Percentiles rank a stretch among this genome's conserved stretches.
Conservation (phyloP, 2,113 vertebrate genomes). For the Nothoprocta pentlandii region DNA sequence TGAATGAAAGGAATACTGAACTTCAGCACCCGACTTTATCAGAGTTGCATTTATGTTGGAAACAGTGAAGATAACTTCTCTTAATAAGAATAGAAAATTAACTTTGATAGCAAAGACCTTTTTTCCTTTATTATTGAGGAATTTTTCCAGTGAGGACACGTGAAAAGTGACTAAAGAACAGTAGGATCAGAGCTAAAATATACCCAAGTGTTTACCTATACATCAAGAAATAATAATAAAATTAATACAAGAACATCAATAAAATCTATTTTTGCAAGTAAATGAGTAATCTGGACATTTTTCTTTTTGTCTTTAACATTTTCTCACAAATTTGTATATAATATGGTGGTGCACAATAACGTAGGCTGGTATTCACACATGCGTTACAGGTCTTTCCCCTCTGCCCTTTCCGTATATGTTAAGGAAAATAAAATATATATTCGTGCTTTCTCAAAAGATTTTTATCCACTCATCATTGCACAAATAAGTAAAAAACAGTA, state of each 20-base stretch:
- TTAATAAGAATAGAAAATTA: neutral
- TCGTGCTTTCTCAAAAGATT: neutral
- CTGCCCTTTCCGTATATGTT: neutral
- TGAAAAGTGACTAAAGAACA: neutral
- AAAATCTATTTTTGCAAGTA: neutral
- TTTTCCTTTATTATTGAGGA: neutral
- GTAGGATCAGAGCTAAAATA: neutral
- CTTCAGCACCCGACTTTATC: neutral
- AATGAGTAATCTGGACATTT: neutral
- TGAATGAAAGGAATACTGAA: neutral
- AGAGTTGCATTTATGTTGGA: neutral
- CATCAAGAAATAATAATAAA: neutral
- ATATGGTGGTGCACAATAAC: neutral
- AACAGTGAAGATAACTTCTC: neutral
- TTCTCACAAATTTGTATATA: neutral
- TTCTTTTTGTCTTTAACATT: neutral
- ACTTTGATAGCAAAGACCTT: neutral
- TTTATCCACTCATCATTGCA: neutral
- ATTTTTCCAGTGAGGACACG: neutral
- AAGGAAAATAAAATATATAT: neutral
- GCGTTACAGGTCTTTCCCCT: neutral
- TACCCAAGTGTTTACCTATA: neutral
- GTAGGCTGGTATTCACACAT: neutral
- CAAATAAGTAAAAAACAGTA: neutral
- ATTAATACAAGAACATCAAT: neutral